A percentile compares a stretch with the other conserved stretches of the same genome.
These are phyloP conservation scores for Rhyzopertha dominica DNA, from an alignment of 1,140 invertebrate genomes.

Conservation along the genomic window DNA sequence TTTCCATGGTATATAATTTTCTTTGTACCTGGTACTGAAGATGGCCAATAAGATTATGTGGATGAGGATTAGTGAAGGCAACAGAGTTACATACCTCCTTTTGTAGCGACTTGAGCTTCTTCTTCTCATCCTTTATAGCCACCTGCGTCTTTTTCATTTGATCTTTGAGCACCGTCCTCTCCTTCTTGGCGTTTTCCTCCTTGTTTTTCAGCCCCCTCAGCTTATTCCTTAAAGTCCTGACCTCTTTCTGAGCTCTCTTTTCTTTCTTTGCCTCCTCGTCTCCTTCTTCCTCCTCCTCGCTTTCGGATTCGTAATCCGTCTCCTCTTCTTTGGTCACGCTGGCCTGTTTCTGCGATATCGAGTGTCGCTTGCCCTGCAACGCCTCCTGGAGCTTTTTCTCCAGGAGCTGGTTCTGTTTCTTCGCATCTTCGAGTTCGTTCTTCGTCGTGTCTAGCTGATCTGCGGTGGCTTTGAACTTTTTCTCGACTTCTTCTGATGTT, in stretches of 20 bases:
- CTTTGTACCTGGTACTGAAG: no score
- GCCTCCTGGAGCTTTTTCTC: conserved; percentile 65
- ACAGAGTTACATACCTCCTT: conserved; percentile 66
- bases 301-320: conserved; percentile 47
- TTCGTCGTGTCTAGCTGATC: conserved; percentile 71
- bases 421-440: conserved; percentile 72
- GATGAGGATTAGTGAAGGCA: no score
- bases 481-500: conserved; percentile 72
- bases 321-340: conserved; percentile 47
- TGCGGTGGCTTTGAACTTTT: conserved; percentile 66
- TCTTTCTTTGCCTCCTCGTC: conserved; percentile 64
- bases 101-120: conserved; percentile 70
- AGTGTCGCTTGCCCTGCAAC: conserved; percentile 46
- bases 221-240: conserved; percentile 70
- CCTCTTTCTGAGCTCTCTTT: conserved; percentile 52
- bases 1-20: no score
- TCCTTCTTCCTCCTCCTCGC: conserved; percentile 60
- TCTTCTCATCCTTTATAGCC: conserved; percentile 68
- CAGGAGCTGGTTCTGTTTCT: conserved; percentile 65
- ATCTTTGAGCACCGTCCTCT: conserved; percentile 69
- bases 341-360: conserved; percentile 27
- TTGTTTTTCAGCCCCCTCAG: conserved; percentile 75
- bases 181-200: conserved; percentile 68
- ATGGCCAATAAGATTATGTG: no score
- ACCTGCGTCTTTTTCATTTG: conserved; percentile 75